Evolutionary conservation across 2,113 vertebrate genomes (phyloP), one percentile per base, ranked within the genome.

Genomic region (Tupaia tana): DNA sequence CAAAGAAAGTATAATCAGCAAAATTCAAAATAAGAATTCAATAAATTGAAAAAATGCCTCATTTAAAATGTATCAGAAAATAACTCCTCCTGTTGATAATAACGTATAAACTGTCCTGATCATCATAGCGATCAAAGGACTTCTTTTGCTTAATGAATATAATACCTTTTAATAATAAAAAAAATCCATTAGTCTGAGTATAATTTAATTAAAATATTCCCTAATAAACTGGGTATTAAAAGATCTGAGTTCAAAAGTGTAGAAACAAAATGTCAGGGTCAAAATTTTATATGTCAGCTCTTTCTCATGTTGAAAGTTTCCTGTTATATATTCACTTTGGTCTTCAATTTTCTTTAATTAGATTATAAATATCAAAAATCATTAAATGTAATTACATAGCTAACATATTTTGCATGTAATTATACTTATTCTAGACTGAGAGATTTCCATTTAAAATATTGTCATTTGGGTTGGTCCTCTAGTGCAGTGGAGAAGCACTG

Each of bases 11-110:
- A 27, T 2, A 69, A 61, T 67, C 15, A 52, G 5, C 9, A 31
- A 96, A 63, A 77, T 10, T n/a, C 4, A 78, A 87, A 87, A 77
- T 73, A 83, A 67, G 91, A 87, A 64, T 66, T 69, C 18, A 75
- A 4, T 54, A 64, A 91, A 70, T 92, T 83, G 31, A 84, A 20
- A 29, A 18, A 66, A 67, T 63, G 43, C 12, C 20, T 59, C 29
- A 86, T 7, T 89, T 86, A 64, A 86, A 24, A 69, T 31, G 4
- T 74, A 25, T 80, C 10, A 54, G 71, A 93, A 90, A 64, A 93
- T 83, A 64, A 75, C 31, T 79, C 25, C 75, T 91, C 18, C 14
- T 94, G 4, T 31, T 90, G 11, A 69, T 25, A 69, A 56, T 31
- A 70, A 31, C 73, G 6, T 12, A 67, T 73, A 43, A 75, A 79